Percentiles rank a stretch among this genome's conserved stretches.
Conservation (phyloP, 30 jellyfish, hydroid and myxozoan genomes). For the Hydractinia symbiolongicarpus region DNA sequence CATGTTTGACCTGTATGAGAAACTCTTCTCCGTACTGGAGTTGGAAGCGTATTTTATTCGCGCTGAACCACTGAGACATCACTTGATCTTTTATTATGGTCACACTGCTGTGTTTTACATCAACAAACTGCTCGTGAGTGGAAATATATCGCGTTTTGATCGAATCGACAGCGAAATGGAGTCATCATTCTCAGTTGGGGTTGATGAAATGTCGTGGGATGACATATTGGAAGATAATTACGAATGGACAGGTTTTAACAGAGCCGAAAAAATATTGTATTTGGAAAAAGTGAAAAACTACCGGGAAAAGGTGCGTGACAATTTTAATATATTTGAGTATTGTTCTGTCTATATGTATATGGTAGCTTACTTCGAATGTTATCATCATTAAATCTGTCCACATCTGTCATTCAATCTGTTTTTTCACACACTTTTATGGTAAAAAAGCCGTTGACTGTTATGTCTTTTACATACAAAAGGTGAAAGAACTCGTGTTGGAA, state of each 20-base stretch:
- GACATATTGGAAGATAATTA: constrained; percentile 29
- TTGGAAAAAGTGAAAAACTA: constrained; percentile 11
- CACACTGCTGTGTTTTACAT: constrained; percentile 36
- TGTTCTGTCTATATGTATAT: not conserved
- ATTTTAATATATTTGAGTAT: not conserved
- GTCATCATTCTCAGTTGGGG: constrained; percentile 27
- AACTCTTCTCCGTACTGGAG: constrained; percentile 22
- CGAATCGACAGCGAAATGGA: constrained; percentile 16
- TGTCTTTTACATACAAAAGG: no score
- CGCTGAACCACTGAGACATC: constrained; percentile 36
- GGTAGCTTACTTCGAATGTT: not conserved
- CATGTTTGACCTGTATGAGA: constrained; percentile 23
- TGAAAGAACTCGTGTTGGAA: constrained; percentile 1
- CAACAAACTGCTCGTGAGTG: constrained; percentile 35
- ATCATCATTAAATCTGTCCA: not conserved
- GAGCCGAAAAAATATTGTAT: constrained; percentile 4
- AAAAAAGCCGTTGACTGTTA: not conserved
- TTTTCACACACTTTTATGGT: not conserved
- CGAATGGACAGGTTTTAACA: constrained; percentile 19
- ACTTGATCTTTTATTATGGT: constrained; percentile 30
- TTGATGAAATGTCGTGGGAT: constrained; percentile 41
- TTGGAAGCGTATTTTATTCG: constrained; percentile 26
- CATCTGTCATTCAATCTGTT: not conserved
- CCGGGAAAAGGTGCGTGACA: constrained; percentile 4
- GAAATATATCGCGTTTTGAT: not conserved